Evolutionary conservation across 53 echinoderm and acorn worm species (phyloP).

Genomic region (Henricia sp.): DNA sequence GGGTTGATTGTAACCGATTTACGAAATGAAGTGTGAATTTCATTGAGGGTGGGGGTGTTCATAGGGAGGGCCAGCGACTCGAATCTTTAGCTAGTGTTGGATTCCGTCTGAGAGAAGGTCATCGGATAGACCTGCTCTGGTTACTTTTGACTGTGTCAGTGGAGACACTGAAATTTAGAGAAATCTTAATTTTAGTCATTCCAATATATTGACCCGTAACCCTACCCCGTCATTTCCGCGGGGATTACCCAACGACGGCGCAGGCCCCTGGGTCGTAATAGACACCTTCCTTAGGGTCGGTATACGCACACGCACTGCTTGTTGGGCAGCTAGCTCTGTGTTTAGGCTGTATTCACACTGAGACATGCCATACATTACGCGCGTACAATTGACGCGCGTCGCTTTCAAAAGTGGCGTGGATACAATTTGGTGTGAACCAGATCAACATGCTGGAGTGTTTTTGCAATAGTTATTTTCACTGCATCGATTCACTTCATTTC

Average conservation of each 20-base stretch:
- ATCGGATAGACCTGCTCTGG: slow-evolving; percentile 45
- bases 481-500: too few species aligned
- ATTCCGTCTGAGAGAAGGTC: slow-evolving; percentile 2
- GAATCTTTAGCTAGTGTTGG: too few species aligned
- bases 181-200: slow-evolving; percentile 51
- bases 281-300: slow-evolving; percentile 43
- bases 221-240: slow-evolving; percentile 22
- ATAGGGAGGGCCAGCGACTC: too few species aligned
- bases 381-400: too few species aligned
- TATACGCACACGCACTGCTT: slow-evolving; percentile 28
- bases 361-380: too few species aligned
- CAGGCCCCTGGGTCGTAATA: slow-evolving; percentile 40
- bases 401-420: too few species aligned
- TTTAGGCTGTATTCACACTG: too few species aligned
- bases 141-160: slow-evolving; percentile 25
- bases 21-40: slow-evolving; percentile 38
- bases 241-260: slow-evolving; percentile 52
- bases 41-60: slow-evolving; percentile 7
- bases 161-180: slow-evolving; percentile 4
- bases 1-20: slow-evolving; percentile 53
- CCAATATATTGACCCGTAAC: slow-evolving; percentile 60
- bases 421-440: too few species aligned
- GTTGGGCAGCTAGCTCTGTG: too few species aligned
- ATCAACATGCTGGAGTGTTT: too few species aligned
- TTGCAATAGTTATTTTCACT: too few species aligned